A percentile compares a stretch with the other conserved stretches of the same genome.
Evolutionary conservation across 2,113 vertebrate species (phyloP).

Genomic region (Leuciscus idus): DNA sequence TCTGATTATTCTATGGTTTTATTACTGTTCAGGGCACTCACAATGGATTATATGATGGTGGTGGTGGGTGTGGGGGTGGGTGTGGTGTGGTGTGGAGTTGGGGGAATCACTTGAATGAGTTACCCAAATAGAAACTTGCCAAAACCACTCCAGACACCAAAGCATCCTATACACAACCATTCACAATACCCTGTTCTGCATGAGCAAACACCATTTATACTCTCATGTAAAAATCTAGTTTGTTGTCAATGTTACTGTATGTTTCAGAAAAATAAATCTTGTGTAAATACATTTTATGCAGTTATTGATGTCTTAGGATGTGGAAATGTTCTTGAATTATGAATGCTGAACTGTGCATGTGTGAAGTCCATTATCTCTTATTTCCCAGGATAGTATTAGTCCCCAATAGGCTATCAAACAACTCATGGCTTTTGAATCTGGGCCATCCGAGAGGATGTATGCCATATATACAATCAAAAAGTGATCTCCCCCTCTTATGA

Average conservation of each 20-base stretch:
- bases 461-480: constrained; percentile 63
- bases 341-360: neutral
- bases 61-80: too few relatives aligned
- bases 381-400: constrained; percentile 37
- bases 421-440: constrained; percentile 65
- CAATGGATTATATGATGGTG: neutral
- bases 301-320: constrained; percentile 4
- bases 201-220: neutral
- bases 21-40: neutral
- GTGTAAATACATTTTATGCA: neutral
- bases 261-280: neutral
- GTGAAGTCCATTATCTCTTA: constrained; percentile 48
- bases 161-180: neutral
- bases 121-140: neutral
- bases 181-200: neutral
- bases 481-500: constrained; percentile 53
- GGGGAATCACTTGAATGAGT: neutral
- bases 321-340: constrained; percentile 19
- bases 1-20: neutral
- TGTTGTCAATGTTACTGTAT: neutral
- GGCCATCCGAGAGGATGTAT: constrained; percentile 74
- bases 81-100: too few relatives aligned
- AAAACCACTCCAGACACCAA: neutral
- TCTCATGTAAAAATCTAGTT: neutral
- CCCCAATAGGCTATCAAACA: constrained; percentile 60